Base-by-base conservation (phyloP, 2,113 vertebrate species). In the Mobula hypostoma region DNA sequence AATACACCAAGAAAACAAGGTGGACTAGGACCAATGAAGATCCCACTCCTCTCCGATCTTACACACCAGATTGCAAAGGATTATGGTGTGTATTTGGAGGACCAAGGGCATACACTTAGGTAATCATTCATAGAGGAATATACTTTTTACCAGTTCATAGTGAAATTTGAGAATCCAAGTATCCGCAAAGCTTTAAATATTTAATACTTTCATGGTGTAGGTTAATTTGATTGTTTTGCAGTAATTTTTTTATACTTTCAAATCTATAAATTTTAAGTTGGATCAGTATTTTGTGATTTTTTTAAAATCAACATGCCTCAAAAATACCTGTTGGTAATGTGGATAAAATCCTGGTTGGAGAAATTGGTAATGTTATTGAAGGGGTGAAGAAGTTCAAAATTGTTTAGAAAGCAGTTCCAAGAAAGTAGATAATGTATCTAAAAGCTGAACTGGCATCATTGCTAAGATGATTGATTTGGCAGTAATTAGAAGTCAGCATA, bases 41-140 rank as follows among this genome's bases (percentile, higher is more conserved):
- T 99, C 95, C 99, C 99, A 17, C 97, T 99, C 94, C 97, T 99
- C 95, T 98, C 98, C 70, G 99, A 99, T 95, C 95, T 99, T 95
- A 99, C 97, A 2, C 98, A 99, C 95, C 98, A 99, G 94, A 99
- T 99, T 95, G 97, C 98, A 95, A 99, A 99, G 95, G 98, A 99
- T 96, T 99, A 99, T 0, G 98, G 98, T 0, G 98, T 99, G 24
- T 99, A 98, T 94, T 96, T 99, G 94, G 98, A 99, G 96, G 98
- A 99, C 95, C 98, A 98, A 95, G 98, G 98, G 56, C 98, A 99
- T 94, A 97, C 98, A 61, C 98, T 99, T 82, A 97, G 98, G 98
- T 99, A 95, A 5, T 66, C 19, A 76, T 74, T 36, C 6, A 24
- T 11, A 17, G 9, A 40, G 21, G 63, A 70, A 74, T 40, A 48